Evolutionary conservation across 2,797 vertebrate species (phyloP).

Genomic region (Hirundo rustica): DNA sequence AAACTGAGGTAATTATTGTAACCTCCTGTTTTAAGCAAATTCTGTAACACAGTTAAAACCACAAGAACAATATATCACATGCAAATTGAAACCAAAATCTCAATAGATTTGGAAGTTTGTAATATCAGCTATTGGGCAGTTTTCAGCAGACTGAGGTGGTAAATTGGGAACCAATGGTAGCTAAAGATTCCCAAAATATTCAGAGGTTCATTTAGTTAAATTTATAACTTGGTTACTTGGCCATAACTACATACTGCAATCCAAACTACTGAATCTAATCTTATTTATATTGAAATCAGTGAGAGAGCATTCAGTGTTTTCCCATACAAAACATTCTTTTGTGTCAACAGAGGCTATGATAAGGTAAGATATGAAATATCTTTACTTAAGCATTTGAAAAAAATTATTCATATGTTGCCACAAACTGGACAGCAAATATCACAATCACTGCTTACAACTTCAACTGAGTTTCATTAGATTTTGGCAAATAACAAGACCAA

Average conservation of each 20-base stretch:
- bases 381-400: background rate
- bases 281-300: background rate
- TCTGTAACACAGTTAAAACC: background rate
- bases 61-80: background rate
- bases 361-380: background rate
- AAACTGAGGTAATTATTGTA: background rate
- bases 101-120: background rate
- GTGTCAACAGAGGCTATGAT: background rate
- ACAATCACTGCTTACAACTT: background rate
- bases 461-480: background rate
- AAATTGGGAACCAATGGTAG: background rate
- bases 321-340: background rate
- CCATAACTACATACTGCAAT: background rate
- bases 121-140: background rate
- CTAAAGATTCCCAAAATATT: background rate
- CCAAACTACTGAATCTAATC: background rate
- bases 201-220: background rate
- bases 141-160: background rate
- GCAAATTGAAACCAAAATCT: background rate
- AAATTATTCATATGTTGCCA: accelerated
- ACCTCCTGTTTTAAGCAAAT: background rate
- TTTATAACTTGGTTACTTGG: background rate
- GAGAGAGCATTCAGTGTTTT: background rate
- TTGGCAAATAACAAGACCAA: background rate
- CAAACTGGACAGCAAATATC: background rate